Percentiles rank a stretch among this genome's conserved stretches.
phyloP scores from a whole-genome alignment of 2,888 invertebrate genomes.

The Stenchaetothrips biformis region DNA sequence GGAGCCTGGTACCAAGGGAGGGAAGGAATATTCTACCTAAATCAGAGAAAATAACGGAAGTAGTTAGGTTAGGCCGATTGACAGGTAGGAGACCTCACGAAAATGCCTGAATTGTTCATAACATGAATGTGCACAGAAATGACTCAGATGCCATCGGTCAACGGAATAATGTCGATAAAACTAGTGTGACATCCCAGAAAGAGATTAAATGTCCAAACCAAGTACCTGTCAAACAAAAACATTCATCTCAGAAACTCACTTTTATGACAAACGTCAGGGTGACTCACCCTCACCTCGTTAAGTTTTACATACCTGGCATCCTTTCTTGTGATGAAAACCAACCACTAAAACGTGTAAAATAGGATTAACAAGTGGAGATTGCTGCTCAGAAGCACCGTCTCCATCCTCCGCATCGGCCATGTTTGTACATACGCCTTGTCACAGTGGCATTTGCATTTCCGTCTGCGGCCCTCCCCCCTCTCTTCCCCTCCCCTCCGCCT shows the following conservation, averaged over 20 bases:
- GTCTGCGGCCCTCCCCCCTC: neutral
- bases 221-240: conserved; percentile 17
- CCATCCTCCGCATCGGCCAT: conserved; percentile 26
- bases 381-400: conserved; percentile 25
- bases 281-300: conserved; percentile 27
- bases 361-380: conserved; percentile 45
- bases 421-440: neutral
- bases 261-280: neutral
- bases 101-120: too few relatives aligned
- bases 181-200: too few relatives aligned
- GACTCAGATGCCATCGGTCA: too few relatives aligned
- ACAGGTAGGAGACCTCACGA: neutral
- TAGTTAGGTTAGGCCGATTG: neutral
- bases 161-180: too few relatives aligned
- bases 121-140: too few relatives aligned
- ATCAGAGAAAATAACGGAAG: conserved; percentile 35
- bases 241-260: neutral
- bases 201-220: too few relatives aligned
- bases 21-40: conserved; percentile 67
- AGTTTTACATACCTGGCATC: conserved; percentile 75
- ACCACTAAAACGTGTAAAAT: conserved; percentile 94
- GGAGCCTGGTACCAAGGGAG: conserved; percentile 70
- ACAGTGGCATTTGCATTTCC: neutral
- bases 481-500: neutral
- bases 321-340: conserved; percentile 98